phyloP scores from a whole-genome alignment of 2,113 vertebrate species.

The Corythaixoides concolor region DNA sequence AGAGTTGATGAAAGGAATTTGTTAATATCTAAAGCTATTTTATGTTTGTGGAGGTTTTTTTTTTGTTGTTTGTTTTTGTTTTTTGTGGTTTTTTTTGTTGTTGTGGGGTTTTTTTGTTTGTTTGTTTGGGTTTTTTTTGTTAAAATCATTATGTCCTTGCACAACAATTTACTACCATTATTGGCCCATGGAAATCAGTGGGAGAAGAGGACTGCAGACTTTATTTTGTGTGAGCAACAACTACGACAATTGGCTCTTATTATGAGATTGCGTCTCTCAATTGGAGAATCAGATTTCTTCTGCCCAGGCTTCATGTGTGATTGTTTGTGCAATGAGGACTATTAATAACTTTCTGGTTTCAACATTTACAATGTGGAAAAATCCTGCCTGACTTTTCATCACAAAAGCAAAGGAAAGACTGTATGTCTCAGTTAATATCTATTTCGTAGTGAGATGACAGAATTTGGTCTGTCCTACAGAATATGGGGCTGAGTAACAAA shows the following conservation, averaged over 20 bases:
- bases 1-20: background rate
- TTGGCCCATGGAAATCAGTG: background rate
- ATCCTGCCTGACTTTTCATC: background rate
- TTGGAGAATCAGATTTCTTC: background rate
- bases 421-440: background rate
- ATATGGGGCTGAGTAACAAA: background rate
- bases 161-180: background rate
- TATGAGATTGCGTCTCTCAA: background rate
- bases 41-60: background rate
- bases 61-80: too few species aligned
- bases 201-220: background rate
- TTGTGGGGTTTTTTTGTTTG: too few species aligned
- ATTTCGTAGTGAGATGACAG: background rate
- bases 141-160: background rate
- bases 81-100: too few species aligned
- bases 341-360: background rate
- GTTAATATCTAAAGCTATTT: background rate
- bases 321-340: background rate
- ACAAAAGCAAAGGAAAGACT: rapidly evolving
- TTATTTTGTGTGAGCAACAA: background rate
- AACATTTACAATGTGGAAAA: background rate
- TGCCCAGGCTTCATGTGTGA: rapidly evolving
- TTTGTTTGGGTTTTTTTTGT: too few species aligned
- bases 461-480: background rate
- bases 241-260: background rate